Conservation (phyloP, 2,797 vertebrate species). For the Semaprochilodus insignis region DNA sequence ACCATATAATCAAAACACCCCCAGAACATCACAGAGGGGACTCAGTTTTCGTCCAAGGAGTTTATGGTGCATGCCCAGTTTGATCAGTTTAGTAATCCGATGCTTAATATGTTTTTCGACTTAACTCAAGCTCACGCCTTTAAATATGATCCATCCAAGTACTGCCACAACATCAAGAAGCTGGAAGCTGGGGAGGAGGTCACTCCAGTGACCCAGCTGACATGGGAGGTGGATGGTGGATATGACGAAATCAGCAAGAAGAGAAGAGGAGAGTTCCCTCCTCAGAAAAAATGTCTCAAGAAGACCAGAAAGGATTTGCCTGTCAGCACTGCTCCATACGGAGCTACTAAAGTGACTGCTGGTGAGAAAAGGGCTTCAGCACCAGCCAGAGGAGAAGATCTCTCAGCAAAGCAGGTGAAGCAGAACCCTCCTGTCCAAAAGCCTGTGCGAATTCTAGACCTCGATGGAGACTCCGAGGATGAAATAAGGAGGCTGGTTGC, state of each 20-base stretch:
- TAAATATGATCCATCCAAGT: conserved; percentile 97
- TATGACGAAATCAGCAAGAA: conserved; percentile 85
- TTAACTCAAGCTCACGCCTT: conserved; percentile 81
- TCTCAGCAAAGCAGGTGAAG: conserved; percentile 6
- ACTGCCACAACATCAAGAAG: conserved; percentile 92
- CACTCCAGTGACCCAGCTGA: conserved; percentile 82
- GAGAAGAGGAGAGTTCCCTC: conserved; percentile 82
- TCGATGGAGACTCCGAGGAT: conserved; percentile 83
- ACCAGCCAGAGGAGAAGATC: conserved; percentile 16
- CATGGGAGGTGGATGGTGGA: conserved; percentile 85
- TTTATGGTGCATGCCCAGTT: no score
- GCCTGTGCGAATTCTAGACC: conserved; percentile 52
- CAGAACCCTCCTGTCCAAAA: conserved; percentile 20
- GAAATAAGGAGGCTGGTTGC: conserved; percentile 77
- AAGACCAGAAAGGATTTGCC: conserved; percentile 66
- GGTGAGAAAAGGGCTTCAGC: conserved; percentile 23
- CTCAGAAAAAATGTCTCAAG: conserved; percentile 61
- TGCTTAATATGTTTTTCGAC: conserved; percentile 41
- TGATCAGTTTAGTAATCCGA: not conserved
- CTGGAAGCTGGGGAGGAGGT: conserved; percentile 67
- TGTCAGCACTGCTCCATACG: not conserved
- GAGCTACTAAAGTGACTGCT: not conserved
- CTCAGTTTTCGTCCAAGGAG: no score
- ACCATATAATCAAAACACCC: no score
- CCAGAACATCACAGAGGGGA: no score